These are phyloP conservation scores for Neotoxoptera formosana DNA, from an alignment of 1,140 invertebrate species.

Conservation along the genomic window DNA sequence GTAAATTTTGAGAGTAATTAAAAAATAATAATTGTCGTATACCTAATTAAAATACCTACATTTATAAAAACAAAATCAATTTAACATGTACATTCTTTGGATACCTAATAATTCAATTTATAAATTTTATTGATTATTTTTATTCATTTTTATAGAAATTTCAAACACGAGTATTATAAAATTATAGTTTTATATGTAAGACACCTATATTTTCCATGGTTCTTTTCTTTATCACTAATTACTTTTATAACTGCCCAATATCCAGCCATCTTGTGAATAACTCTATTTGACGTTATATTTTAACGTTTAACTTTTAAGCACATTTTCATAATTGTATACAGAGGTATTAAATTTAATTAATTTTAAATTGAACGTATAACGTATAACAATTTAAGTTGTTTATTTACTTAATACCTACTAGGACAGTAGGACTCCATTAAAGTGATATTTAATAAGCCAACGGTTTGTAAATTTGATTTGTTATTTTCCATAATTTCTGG, in stretches of 20 bases:
- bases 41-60: too few relatives aligned
- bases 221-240: background rate
- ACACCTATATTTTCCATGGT: background rate
- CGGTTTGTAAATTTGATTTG: background rate
- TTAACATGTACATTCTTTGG: background rate
- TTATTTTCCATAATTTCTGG: background rate
- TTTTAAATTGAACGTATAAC: background rate
- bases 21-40: background rate
- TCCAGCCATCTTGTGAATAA: background rate
- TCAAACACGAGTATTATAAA: too few relatives aligned
- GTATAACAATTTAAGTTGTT: background rate
- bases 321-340: background rate
- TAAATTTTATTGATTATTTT: too few relatives aligned
- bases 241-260: background rate
- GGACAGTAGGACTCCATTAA: too few relatives aligned
- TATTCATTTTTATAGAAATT: too few relatives aligned
- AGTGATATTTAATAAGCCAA: background rate
- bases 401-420: background rate
- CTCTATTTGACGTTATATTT: background rate
- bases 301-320: background rate
- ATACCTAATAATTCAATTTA: background rate
- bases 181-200: too few relatives aligned
- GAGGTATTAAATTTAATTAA: background rate
- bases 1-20: background rate
- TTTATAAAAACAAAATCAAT: background rate